Evolutionary conservation across 2,888 invertebrate genomes (phyloP).

Genomic region (Sialis fuliginosa): DNA sequence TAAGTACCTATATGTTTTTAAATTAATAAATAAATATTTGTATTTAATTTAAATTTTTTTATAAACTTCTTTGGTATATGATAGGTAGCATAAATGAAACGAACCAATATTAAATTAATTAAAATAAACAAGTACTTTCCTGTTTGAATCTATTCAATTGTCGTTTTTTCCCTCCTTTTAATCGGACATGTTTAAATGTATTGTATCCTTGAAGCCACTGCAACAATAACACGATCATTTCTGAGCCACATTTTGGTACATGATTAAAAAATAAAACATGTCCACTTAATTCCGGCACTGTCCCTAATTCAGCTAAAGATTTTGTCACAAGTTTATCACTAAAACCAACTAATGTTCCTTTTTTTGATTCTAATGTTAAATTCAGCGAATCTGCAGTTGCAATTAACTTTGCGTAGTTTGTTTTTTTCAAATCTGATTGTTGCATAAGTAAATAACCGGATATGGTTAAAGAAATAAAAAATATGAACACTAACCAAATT

Average conservation of each 20-base stretch:
- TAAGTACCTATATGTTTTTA: too few relatives aligned
- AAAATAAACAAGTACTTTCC: slow-evolving; percentile 17
- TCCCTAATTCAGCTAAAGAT: slow-evolving; percentile 29
- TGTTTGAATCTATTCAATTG: slow-evolving; percentile 22
- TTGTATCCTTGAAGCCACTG: slow-evolving; percentile 39
- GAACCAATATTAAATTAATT: background rate
- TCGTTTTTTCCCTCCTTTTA: slow-evolving; percentile 21
- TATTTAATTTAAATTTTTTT: background rate
- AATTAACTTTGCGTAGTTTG: background rate
- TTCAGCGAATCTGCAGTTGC: background rate
- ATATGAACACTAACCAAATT: background rate
- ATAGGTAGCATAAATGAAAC: background rate
- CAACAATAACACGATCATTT: slow-evolving; percentile 36
- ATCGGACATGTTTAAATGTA: slow-evolving; percentile 35
- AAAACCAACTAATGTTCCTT: background rate
- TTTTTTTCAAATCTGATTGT: background rate
- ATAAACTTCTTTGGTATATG: background rate
- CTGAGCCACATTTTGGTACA: slow-evolving; percentile 39
- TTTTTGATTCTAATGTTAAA: background rate
- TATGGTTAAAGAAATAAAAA: background rate
- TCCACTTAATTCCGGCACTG: slow-evolving; percentile 28
- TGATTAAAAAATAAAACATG: slow-evolving; percentile 39
- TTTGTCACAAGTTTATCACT: slow-evolving; percentile 26
- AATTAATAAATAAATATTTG: too few relatives aligned
- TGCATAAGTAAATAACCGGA: background rate